A percentile compares a stretch with the other conserved stretches of the same genome.
Conservation (phyloP, 1,140 invertebrate species). For the Tribolium castaneum region DNA sequence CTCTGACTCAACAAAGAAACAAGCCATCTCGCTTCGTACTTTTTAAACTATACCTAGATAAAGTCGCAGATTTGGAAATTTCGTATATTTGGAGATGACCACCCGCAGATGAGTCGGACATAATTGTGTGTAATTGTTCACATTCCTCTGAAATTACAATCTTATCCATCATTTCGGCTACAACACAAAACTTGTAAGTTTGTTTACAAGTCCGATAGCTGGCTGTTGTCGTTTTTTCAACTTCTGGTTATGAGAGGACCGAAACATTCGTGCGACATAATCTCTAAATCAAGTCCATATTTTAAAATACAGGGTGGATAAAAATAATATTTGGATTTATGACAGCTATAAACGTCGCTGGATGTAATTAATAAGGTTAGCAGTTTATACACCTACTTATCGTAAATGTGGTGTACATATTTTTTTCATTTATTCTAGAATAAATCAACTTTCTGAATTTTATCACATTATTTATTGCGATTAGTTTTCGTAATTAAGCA, state of each 20-base stretch:
- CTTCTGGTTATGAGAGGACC: not conserved
- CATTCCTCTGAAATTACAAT: constrained; percentile 26
- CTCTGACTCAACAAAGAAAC: not conserved
- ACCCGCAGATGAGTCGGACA: constrained; percentile 10
- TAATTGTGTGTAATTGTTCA: constrained; percentile 28
- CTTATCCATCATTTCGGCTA: constrained; percentile 25
- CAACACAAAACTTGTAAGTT: constrained; percentile 25
- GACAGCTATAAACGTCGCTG: not conserved
- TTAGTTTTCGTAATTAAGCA: no score
- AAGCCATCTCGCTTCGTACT: not conserved
- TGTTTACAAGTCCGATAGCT: constrained; percentile 14
- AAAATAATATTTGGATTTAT: constrained; percentile 27
- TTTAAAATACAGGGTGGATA: constrained; percentile 20
- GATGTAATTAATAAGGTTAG: not conserved
- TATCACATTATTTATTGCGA: no score
- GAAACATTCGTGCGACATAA: constrained; percentile 2
- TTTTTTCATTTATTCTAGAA: not conserved
- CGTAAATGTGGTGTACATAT: not conserved
- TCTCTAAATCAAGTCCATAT: constrained; percentile 21
- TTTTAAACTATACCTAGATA: not conserved
- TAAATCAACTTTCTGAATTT: not conserved
- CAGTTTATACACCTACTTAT: not conserved
- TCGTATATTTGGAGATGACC: not conserved
- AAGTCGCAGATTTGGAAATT: not conserved
- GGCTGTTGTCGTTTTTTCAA: constrained; percentile 6